Conservation (phyloP, 2,888 invertebrate species). For the Hypena proboscidalis region DNA sequence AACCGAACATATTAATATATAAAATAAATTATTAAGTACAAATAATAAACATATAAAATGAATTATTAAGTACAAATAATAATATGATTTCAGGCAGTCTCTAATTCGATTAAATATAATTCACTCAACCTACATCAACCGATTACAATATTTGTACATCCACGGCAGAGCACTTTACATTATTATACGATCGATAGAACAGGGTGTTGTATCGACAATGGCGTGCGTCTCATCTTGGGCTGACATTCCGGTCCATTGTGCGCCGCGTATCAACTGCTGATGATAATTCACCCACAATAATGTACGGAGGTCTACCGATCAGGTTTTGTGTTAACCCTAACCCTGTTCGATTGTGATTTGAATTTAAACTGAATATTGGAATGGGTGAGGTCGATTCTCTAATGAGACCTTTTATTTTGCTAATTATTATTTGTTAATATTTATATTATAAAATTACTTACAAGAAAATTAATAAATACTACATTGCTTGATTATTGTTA, state of each 20-base stretch:
- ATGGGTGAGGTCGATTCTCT: not conserved
- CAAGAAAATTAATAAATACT: too few relatives aligned
- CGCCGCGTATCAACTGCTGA: conserved; percentile 22
- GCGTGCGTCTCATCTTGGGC: conserved; percentile 35
- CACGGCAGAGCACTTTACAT: conserved; percentile 34
- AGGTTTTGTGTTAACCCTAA: conserved; percentile 16
- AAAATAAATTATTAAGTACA: too few relatives aligned
- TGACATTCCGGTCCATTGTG: conserved; percentile 37
- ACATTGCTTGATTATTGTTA: too few relatives aligned
- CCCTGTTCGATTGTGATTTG: conserved; percentile 3
- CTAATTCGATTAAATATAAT: conserved; percentile 2
- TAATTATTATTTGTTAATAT: too few relatives aligned
- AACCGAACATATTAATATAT: too few relatives aligned
- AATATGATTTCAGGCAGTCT: too few relatives aligned
- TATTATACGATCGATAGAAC: conserved; percentile 32
- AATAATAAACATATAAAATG: too few relatives aligned
- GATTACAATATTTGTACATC: conserved; percentile 18
- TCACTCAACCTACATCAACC: conserved; percentile 4
- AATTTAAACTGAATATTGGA: conserved; percentile 13
- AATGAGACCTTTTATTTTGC: too few relatives aligned
- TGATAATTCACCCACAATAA: conserved; percentile 34
- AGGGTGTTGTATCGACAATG: conserved; percentile 36
- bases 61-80: too few relatives aligned
- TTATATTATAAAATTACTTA: too few relatives aligned
- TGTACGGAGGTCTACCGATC: conserved; percentile 17